phyloP scores from a whole-genome alignment of 1,140 invertebrate genomes.

The Littorina saxatilis region DNA sequence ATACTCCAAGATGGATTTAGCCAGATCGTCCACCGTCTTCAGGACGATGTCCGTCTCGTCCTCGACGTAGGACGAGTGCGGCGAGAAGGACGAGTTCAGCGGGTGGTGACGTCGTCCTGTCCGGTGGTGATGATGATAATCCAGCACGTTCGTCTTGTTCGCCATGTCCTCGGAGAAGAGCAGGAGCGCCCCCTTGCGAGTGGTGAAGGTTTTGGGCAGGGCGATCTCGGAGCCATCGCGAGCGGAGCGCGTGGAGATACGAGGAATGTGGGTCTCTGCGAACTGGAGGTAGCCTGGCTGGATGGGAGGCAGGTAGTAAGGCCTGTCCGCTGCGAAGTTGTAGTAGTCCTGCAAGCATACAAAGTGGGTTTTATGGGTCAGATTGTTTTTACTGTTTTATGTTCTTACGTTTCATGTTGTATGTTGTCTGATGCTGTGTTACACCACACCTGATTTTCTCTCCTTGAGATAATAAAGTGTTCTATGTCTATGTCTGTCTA shows the following conservation, averaged over 20 bases:
- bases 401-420: too few relatives aligned
- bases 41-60: constrained; percentile 37
- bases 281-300: constrained; percentile 65
- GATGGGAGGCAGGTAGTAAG: constrained; percentile 47
- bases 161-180: constrained; percentile 75
- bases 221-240: constrained; percentile 51
- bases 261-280: constrained; percentile 33
- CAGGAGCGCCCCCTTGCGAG: constrained; percentile 73
- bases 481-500: too few relatives aligned
- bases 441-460: too few relatives aligned
- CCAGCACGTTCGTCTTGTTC: constrained; percentile 40
- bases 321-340: constrained; percentile 64
- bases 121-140: not conserved
- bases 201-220: constrained; percentile 75
- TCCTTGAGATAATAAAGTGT: too few relatives aligned
- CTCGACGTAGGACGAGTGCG: not conserved
- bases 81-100: not conserved
- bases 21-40: constrained; percentile 73
- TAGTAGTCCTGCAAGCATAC: constrained; percentile 74
- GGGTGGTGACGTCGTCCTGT: not conserved
- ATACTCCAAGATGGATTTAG: constrained; percentile 72
- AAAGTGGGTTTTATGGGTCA: too few relatives aligned
- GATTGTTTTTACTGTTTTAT: too few relatives aligned
- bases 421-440: too few relatives aligned
- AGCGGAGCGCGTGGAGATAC: constrained; percentile 42